phyloP scores from a whole-genome alignment of 1,140 invertebrate species.

The Batillaria attramentaria region DNA sequence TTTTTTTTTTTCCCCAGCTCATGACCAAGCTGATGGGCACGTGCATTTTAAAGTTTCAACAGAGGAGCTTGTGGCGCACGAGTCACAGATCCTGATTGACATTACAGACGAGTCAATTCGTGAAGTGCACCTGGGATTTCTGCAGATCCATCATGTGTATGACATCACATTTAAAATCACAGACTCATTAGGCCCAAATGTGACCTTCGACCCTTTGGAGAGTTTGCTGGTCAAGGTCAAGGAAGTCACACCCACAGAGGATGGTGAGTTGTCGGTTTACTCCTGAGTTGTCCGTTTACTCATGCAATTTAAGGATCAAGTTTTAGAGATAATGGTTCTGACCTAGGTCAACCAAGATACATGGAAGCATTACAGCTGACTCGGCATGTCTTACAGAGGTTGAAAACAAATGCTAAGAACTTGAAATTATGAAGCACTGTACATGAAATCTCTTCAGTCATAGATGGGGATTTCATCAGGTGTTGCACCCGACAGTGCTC shows the following conservation, averaged over 20 bases:
- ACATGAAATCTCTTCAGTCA: no score
- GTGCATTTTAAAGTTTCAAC: slow-evolving; percentile 42
- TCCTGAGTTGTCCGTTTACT: no score
- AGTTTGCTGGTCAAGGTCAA: slow-evolving; percentile 55
- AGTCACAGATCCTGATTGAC: slow-evolving; percentile 43
- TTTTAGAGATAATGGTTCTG: no score
- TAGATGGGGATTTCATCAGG: no score
- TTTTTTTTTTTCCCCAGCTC: not conserved
- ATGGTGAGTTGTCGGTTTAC: no score
- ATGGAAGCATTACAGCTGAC: no score
- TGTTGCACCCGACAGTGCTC: no score
- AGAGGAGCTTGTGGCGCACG: slow-evolving; percentile 42
- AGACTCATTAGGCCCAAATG: slow-evolving; percentile 54
- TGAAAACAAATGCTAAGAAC: no score
- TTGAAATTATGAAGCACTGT: no score
- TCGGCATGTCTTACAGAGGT: no score
- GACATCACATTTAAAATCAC: slow-evolving; percentile 52
- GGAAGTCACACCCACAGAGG: slow-evolving; percentile 46
- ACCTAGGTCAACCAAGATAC: no score
- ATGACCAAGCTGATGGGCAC: slow-evolving; percentile 7
- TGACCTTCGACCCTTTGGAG: slow-evolving; percentile 53
- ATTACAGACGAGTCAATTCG: slow-evolving; percentile 24
- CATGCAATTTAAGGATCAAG: no score
- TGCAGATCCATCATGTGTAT: slow-evolving; percentile 57
- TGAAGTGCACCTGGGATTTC: slow-evolving; percentile 61